Evolutionary conservation across 1,140 invertebrate species (phyloP).

Genomic region (Venturia canescens): DNA sequence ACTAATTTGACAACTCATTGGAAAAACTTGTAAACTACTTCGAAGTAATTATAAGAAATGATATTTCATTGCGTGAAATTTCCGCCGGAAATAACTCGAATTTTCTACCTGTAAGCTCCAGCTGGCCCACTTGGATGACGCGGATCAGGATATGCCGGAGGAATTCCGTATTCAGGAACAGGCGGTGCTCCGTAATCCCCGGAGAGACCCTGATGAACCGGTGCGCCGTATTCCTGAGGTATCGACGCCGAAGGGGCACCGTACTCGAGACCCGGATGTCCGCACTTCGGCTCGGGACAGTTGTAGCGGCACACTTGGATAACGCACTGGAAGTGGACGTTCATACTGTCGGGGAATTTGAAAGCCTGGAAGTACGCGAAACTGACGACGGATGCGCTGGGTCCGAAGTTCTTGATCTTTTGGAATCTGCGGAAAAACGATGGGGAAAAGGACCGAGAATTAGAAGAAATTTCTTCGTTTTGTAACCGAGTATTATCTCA

Average conservation of each 20-base stretch:
- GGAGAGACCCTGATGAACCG: constrained; percentile 77
- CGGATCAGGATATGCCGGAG: constrained; percentile 88
- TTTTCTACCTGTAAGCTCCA: constrained; percentile 82
- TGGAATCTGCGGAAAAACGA: constrained; percentile 84
- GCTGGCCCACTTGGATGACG: constrained; percentile 88
- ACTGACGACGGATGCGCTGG: constrained; percentile 93
- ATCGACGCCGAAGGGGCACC: constrained; percentile 81
- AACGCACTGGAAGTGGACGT: constrained; percentile 97
- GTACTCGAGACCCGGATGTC: constrained; percentile 83
- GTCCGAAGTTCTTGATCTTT: constrained; percentile 97
- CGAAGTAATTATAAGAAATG: not conserved
- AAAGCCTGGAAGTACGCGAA: constrained; percentile 98
- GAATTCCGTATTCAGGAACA: constrained; percentile 84
- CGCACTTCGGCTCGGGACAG: constrained; percentile 94
- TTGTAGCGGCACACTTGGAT: constrained; percentile 96
- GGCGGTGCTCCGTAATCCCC: constrained; percentile 84
- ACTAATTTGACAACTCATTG: too few species aligned
- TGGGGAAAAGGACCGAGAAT: not conserved
- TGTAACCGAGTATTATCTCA: too few species aligned
- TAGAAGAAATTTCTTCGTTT: not conserved
- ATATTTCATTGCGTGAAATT: not conserved
- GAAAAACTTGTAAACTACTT: not conserved
- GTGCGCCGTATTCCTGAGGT: constrained; percentile 83
- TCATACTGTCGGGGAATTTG: constrained; percentile 98
- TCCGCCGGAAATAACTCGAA: not conserved